Conservation (phyloP, 2,888 invertebrate genomes). For the Pharmacophagus antenor region DNA sequence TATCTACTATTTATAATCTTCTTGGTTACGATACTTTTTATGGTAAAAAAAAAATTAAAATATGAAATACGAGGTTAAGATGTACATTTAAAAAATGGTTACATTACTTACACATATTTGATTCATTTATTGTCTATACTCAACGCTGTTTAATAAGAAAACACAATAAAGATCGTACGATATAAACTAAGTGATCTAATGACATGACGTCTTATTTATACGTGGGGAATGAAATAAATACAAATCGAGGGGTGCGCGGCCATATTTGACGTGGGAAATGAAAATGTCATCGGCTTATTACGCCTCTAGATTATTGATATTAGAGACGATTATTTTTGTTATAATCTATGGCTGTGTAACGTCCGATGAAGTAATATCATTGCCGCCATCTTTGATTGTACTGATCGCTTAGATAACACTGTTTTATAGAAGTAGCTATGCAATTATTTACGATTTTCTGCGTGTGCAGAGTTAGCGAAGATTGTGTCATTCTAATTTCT, state of each 20-base stretch:
- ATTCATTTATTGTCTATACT: background rate
- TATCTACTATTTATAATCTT: too few relatives aligned
- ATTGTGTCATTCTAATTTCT: too few relatives aligned
- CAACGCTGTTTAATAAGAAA: conserved; percentile 12
- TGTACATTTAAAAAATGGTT: too few relatives aligned
- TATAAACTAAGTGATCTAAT: conserved; percentile 49
- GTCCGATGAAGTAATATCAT: conserved; percentile 32
- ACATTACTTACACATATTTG: too few relatives aligned
- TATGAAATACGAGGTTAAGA: too few relatives aligned
- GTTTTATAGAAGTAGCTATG: background rate
- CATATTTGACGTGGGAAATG: conserved; percentile 76
- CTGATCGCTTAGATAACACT: conserved; percentile 20
- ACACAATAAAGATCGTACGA: conserved; percentile 30
- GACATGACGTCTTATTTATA: conserved; percentile 54
- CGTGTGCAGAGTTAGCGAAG: too few relatives aligned
- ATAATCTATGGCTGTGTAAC: conserved; percentile 37
- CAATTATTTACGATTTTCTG: too few relatives aligned
- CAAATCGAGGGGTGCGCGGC: conserved; percentile 46
- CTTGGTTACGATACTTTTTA: too few relatives aligned
- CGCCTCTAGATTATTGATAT: conserved; percentile 70
- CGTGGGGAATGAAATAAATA: conserved; percentile 56
- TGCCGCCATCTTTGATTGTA: conserved; percentile 40
- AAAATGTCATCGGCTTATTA: conserved; percentile 76
- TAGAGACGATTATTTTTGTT: conserved; percentile 47
- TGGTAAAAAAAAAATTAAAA: too few relatives aligned